Percentiles rank a stretch among this genome's conserved stretches.
Conservation (phyloP, 2,113 vertebrate species). For the Sylvietta virens region DNA sequence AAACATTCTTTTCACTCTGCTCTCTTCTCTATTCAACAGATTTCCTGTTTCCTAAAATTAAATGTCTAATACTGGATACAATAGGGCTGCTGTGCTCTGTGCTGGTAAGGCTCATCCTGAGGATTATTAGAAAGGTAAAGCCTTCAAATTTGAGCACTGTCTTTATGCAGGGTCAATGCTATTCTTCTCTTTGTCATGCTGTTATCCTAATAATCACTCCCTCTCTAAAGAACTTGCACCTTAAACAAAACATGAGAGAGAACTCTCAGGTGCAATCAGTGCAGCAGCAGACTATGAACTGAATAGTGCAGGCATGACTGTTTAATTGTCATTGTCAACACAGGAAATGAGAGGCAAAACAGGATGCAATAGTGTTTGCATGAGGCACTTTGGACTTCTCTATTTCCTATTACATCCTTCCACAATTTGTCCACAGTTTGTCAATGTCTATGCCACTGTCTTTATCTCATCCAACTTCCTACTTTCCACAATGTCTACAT, state of each 20-base stretch:
- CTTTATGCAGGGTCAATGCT: background rate
- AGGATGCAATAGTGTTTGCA: background rate
- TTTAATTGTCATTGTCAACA: background rate
- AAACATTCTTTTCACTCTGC: background rate
- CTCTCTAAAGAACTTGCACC: background rate
- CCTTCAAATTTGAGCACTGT: background rate
- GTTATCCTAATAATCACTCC: background rate
- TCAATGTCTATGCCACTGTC: background rate
- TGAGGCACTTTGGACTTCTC: background rate
- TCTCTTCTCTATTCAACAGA: background rate
- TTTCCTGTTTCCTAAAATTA: slow-evolving; percentile 16
- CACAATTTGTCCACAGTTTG: background rate
- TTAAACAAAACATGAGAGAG: background rate
- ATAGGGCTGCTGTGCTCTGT: background rate
- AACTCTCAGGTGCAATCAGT: background rate
- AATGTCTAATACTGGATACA: background rate
- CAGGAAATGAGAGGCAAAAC: background rate
- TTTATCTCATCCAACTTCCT: background rate
- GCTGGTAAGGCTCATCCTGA: background rate
- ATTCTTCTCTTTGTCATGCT: background rate
- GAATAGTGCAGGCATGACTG: background rate
- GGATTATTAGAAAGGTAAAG: background rate
- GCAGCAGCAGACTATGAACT: background rate
- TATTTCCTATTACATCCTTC: background rate
- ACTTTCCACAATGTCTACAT: background rate